Evolutionary conservation across 2,113 vertebrate species (phyloP), one percentile per base, ranked within the genome.

Genomic region (Megalops atlanticus): DNA sequence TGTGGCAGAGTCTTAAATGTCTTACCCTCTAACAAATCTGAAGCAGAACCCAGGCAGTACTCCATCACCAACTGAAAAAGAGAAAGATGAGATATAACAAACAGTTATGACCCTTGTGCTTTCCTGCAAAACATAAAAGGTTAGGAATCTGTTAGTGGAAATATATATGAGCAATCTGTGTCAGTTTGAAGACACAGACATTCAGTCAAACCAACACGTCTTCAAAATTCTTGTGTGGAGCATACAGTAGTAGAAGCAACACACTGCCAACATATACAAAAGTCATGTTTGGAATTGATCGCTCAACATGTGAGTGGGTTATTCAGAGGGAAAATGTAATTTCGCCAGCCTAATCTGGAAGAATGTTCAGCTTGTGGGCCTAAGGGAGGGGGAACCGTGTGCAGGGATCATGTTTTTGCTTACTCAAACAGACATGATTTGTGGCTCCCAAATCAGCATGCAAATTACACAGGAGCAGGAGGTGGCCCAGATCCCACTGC

Each of bases 41-140:
- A 99, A 85, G 98, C 97, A 54, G 98, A 99, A 91, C 98, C 98
- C 91, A 99, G 93, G 87, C 98, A 99, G 87, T 99, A 99, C 89
- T 99, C 98, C 98, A 99, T 99, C 90, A 99, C 97, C 94, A 99
- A 89, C 98, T 99, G 91, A 80, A 95, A 95, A 1, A 91, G 40
- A 88, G 68, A 86, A 75, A 82, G 72, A 72, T 85, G 16, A 79
- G 40, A 81, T 33, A 83, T 40, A 77, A 75, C 45, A 11, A 81
- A 38, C 35, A 77, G 33, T 5, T 72, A 1, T 0, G 27, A 5
- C 39, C 4, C 24, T 3, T 2, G 24, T 45, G 40, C 40, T 45
- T 75, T 40, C 21, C n/a, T 31, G 3, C 39, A 79, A 16, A 40
- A 41, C 27, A 77, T 18, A 16, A 43, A 38, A 18, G 27, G n/a